phyloP scores from a whole-genome alignment of 2,113 vertebrate species.

The Chascanopsetta lugubris region DNA sequence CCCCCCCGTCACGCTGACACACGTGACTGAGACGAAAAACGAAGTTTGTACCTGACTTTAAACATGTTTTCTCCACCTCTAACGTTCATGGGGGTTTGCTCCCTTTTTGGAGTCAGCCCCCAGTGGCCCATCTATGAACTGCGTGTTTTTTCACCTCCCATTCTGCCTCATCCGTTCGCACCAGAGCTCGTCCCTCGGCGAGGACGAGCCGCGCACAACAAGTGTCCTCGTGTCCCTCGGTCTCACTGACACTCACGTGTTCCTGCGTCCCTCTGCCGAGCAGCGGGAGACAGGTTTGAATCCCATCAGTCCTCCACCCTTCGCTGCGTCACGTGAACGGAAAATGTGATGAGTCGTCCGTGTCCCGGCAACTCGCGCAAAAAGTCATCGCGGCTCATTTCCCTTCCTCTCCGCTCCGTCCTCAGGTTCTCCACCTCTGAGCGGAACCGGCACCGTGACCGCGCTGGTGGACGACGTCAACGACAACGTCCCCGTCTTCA shows the following conservation, averaged over 20 bases:
- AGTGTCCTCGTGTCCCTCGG: constrained; percentile 19
- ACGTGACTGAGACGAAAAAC: no score
- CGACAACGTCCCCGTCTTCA: constrained; percentile 90
- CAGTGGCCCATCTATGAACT: no score
- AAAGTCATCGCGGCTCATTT: not conserved
- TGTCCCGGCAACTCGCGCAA: not conserved
- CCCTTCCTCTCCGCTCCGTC: not conserved
- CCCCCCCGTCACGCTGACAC: no score
- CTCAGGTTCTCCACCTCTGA: constrained; percentile 89
- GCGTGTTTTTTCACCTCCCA: no score
- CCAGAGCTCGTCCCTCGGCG: no score
- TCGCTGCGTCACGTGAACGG: constrained; percentile 13
- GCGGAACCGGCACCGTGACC: constrained; percentile 90
- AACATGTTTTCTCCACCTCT: no score
- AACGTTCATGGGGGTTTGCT: no score
- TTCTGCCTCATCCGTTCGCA: no score
- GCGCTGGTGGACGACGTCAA: constrained; percentile 93
- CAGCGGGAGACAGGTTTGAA: constrained; percentile 5
- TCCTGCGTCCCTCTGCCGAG: not conserved
- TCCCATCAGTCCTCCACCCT: not conserved
- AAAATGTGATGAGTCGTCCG: constrained; percentile 21
- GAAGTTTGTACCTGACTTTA: no score
- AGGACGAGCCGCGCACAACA: no score
- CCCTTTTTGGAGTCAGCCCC: no score
- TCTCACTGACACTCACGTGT: constrained; percentile 9